These are phyloP conservation scores for Drosophila robusta DNA, from an alignment of 2,888 invertebrate genomes.

Conservation along the genomic window DNA sequence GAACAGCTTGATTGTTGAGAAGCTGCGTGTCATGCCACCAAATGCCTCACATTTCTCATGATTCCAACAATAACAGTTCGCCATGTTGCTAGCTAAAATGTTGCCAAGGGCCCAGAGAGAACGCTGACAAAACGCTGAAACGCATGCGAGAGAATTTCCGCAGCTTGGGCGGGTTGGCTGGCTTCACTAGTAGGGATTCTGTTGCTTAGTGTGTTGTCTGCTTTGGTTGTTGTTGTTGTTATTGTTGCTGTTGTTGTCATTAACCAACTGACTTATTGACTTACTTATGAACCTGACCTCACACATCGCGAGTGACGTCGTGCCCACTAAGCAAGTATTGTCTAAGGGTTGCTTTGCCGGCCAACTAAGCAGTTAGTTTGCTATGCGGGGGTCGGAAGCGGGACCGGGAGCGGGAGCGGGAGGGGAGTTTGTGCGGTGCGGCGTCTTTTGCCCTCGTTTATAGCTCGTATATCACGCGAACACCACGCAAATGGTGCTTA, in stretches of 20 bases:
- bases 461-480: constrained; percentile 63
- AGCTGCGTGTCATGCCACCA: background rate
- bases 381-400: background rate
- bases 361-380: constrained; percentile 23
- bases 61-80: background rate
- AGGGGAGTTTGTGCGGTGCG: background rate
- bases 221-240: constrained; percentile 31
- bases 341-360: constrained; percentile 27
- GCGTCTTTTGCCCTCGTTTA: constrained; percentile 40
- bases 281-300: constrained; percentile 80
- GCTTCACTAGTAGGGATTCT: constrained; percentile 17
- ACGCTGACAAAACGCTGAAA: constrained; percentile 44
- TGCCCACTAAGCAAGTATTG: constrained; percentile 39
- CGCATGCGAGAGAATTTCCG: constrained; percentile 63
- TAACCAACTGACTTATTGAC: constrained; percentile 77
- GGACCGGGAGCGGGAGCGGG: too few species aligned
- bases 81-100: constrained; percentile 48
- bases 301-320: constrained; percentile 55
- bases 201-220: constrained; percentile 21
- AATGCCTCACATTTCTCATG: background rate
- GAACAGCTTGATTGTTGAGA: background rate
- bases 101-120: constrained; percentile 33
- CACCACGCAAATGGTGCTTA: constrained; percentile 54
- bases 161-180: constrained; percentile 1
- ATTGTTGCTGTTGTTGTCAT: constrained; percentile 58